Percentiles rank a stretch among this genome's conserved stretches.
phyloP scores from a whole-genome alignment of 2,113 vertebrate genomes.

The Mesoclemmys tuberculata region DNA sequence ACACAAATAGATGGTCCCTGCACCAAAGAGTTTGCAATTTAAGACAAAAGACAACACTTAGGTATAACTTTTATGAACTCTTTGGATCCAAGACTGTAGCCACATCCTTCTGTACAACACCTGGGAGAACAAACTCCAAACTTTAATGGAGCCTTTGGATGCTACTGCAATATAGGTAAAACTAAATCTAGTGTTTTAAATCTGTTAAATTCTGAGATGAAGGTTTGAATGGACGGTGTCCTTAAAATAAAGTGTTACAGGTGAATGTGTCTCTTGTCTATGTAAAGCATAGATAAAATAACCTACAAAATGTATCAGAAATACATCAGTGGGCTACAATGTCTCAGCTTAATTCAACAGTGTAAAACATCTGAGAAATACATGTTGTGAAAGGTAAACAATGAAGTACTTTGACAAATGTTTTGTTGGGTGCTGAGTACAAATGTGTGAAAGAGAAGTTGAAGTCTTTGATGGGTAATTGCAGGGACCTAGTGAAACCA shows the following conservation, averaged over 20 bases:
- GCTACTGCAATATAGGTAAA: not conserved
- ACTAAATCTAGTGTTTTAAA: not conserved
- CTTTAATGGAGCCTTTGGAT: rapidly evolving
- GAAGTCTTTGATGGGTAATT: not conserved
- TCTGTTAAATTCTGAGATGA: rapidly evolving
- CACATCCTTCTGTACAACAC: not conserved
- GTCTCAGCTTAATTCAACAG: not conserved
- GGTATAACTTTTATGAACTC: not conserved
- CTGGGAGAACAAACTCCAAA: not conserved
- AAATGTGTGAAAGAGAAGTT: not conserved
- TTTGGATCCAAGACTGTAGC: not conserved
- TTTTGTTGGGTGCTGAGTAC: not conserved
- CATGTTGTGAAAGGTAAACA: not conserved
- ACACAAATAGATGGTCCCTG: not conserved
- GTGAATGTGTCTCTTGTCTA: rapidly evolving
- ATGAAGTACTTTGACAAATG: not conserved
- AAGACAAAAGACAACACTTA: not conserved
- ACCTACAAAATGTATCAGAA: not conserved
- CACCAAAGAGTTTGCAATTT: rapidly evolving
- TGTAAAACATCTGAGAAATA: rapidly evolving
- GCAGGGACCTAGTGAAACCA: not conserved
- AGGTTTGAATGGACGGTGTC: not conserved
- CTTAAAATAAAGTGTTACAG: not conserved
- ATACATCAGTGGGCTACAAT: not conserved
- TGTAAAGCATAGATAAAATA: not conserved